Base-by-base conservation (phyloP, 2,113 vertebrate species). In the Atherinomorus stipes region DNA sequence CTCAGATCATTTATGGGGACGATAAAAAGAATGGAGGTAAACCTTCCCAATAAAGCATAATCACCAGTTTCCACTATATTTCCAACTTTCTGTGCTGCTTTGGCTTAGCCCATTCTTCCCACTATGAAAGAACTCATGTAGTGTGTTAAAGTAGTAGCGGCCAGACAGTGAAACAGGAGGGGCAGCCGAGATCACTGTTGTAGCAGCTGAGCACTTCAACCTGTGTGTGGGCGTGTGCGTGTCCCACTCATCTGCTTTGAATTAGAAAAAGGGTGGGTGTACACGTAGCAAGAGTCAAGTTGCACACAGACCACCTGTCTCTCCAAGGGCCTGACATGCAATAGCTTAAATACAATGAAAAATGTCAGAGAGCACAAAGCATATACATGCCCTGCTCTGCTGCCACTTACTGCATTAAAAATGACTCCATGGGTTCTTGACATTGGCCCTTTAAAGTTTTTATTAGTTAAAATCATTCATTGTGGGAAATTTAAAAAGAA, bases 201-300 rank as follows among this genome's bases (percentile, higher is more conserved):
- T 42, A 76, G 38, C 71, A 78, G 74, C 66, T 83, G 79, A 72
- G 66, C n/a, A 21, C 52, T 68, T 71, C 67, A 80, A 81, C 77
- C 71, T 84, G 68, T 70, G 56, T 71, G 19, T 66, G 61, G 58
- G 15, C 59, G 60, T 42, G 44, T 49, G 19, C 47, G 21, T 60
- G 12, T 15, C 37, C 47, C 22, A 58, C 25, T 22, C 40, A 51
- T 73, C 71, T 47, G 28, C 57, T 37, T 11, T 16, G 54, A 40
- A 23, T 73, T 44, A 0, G 38, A 47, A 45, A 47, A 40, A 13
- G 60, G 23, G 63, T 64, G 70, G 38, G 50, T 45, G 28, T 64
- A 7, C 0, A 2, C 23, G 34, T 52, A 34, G 45, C 60, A 19
- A 59, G 79, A 51, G 71, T 94, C 89, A 60, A 59, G 67, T 92